These are phyloP conservation scores for Athene cunicularia DNA, from an alignment of 2,113 vertebrate genomes.

Conservation along the genomic window DNA sequence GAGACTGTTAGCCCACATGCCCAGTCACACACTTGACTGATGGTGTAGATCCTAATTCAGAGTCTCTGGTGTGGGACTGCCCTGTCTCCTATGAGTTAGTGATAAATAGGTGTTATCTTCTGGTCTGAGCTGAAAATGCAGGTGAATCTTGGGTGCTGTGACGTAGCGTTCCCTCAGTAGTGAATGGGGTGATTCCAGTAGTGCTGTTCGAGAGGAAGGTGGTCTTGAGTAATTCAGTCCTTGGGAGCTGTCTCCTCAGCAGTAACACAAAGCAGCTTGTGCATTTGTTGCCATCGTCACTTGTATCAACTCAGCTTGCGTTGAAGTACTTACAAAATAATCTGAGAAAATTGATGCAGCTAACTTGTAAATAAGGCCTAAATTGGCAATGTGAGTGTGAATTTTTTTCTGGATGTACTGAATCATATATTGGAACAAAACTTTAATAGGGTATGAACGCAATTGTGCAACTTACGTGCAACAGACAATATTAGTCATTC, in stretches of 20 bases:
- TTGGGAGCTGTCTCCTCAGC: neutral
- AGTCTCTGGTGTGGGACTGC: neutral
- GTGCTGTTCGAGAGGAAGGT: neutral
- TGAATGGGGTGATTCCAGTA: neutral
- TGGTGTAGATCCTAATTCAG: neutral
- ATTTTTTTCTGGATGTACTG: neutral
- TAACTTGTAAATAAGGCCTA: neutral
- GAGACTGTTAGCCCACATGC: neutral
- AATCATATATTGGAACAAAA: neutral
- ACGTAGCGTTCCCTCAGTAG: neutral
- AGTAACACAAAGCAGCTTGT: neutral
- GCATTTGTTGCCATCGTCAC: neutral
- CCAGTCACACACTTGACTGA: accelerated
- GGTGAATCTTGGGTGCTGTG: neutral
- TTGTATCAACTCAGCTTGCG: neutral
- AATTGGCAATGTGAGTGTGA: no score
- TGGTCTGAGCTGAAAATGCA: neutral
- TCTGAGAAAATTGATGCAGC: neutral
- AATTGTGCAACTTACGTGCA: neutral
- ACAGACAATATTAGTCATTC: neutral
- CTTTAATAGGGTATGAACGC: neutral
- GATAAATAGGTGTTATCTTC: neutral
- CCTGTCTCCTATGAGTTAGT: neutral
- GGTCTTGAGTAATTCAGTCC: neutral
- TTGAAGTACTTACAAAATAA: neutral